Base-by-base conservation (phyloP, 2,113 vertebrate species). In the Rhinolophus sinicus region DNA sequence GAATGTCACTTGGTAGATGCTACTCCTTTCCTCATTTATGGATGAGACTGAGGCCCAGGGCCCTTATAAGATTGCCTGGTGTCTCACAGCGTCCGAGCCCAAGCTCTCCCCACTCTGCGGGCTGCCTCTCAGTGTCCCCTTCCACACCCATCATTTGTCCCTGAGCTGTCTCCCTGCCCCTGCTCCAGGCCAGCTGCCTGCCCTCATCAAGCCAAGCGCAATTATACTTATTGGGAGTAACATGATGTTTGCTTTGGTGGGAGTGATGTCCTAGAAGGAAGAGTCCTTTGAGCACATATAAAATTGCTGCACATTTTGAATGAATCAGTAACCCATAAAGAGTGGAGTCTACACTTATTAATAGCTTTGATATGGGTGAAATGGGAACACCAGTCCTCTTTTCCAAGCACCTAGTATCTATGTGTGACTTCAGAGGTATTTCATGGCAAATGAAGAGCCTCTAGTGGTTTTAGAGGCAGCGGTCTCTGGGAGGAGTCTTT, bases 221-320 rank as follows among this genome's bases (percentile, higher is more conserved):
- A 2, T 80, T 38, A 75, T 0, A 18, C 12, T 90, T 65, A 30
- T 15, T 50, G 65, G 14, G 65, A 81, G 18, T 73, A 30, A 64
- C 38, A 21, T 3, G 62, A 24, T 72, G 44, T 40, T 83, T 73
- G 77, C 75, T 81, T 94, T 50, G 28, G 54, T 88, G 70, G 64
- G 80, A 81, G 47, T 60, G 72, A 72, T 77, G 72, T 88, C 8
- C 64, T 67, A 8, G 19, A 69, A 93, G 44, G 33, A 92, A 67
- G 38, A 47, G 38, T 96, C 58, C 56, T 80, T 78, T 93, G 88
- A 69, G 44, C 58, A 87, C n/a, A 26, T 78, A 70, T 58, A 22
- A 16, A 92, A 90, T 78, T 35, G 47, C n/a, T 14, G 44, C 12
- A 65, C 5, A 19, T 35, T 89, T 88, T 81, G 70, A 92, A 76